Conservation (phyloP, 2,797 vertebrate genomes). For the Phaenicophaeus curvirostris region DNA sequence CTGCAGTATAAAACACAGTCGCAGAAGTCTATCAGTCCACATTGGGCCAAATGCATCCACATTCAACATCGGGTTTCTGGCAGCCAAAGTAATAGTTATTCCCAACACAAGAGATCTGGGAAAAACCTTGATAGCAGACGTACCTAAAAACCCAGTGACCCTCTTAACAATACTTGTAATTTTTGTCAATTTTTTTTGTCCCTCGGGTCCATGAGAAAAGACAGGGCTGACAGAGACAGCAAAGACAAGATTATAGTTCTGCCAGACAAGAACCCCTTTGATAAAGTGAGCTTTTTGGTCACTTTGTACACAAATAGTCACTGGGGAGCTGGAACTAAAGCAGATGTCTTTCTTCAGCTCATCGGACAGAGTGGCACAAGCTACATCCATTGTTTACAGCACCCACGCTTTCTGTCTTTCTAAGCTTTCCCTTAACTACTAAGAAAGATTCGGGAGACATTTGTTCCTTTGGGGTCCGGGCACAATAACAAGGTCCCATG, state of each 20-base stretch:
- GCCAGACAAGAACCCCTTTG: constrained; percentile 74
- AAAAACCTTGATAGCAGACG: neutral
- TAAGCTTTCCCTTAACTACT: constrained; percentile 70
- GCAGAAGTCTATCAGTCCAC: accelerated
- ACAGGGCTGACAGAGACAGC: constrained; percentile 50
- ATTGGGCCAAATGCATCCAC: accelerated
- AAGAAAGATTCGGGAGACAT: constrained; percentile 69
- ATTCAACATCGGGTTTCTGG: constrained; percentile 53
- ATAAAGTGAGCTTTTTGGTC: constrained; percentile 66
- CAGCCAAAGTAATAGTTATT: constrained; percentile 53
- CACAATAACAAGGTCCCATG: constrained; percentile 52
- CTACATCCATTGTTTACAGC: constrained; percentile 56
- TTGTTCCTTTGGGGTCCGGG: constrained; percentile 65
- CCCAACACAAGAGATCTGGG: constrained; percentile 67
- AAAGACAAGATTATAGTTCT: constrained; percentile 50
- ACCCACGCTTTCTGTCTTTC: constrained; percentile 44
- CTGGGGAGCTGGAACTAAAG: constrained; percentile 65
- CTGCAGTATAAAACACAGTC: neutral
- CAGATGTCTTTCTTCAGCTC: constrained; percentile 73
- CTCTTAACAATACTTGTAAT: constrained; percentile 62
- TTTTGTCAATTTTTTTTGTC: neutral
- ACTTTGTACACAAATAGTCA: constrained; percentile 77
- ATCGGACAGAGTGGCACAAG: constrained; percentile 8
- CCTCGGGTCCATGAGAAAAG: constrained; percentile 68
- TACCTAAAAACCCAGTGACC: constrained; percentile 59